Percentiles rank a stretch among this genome's conserved stretches.
phyloP scores from a whole-genome alignment of 2,113 vertebrate genomes.

The Tylochromis polylepis region DNA sequence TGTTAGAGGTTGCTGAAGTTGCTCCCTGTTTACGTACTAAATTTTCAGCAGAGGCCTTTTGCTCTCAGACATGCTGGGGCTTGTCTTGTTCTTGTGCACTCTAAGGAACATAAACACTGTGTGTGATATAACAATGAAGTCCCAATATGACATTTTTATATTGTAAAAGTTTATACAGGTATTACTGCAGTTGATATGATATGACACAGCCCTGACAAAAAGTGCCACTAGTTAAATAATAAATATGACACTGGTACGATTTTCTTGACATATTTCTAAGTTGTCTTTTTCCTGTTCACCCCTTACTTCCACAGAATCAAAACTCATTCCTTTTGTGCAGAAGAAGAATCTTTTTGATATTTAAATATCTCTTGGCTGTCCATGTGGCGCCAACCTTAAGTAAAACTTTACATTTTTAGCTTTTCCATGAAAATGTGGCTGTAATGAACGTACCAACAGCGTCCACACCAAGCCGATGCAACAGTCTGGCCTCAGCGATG shows the following conservation, averaged over 20 bases:
- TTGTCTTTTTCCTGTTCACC: background rate
- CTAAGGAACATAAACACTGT: background rate
- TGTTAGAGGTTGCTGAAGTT: too few species aligned
- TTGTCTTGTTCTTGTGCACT: background rate
- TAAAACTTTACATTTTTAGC: background rate
- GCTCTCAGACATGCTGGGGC: background rate
- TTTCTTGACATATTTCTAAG: background rate
- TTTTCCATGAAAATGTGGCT: background rate
- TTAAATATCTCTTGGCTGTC: background rate
- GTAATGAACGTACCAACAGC: slow-evolving; percentile 69
- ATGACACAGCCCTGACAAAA: background rate
- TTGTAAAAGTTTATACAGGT: background rate
- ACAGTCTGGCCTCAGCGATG: slow-evolving; percentile 73
- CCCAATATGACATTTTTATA: background rate
- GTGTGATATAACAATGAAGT: background rate
- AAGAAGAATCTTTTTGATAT: background rate
- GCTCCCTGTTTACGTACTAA: too few species aligned
- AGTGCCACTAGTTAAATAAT: background rate
- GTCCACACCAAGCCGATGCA: slow-evolving; percentile 76
- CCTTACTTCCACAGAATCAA: background rate
- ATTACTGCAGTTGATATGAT: background rate
- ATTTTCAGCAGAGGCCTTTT: too few species aligned
- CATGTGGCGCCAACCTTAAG: rapidly evolving
- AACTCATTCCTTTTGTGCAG: background rate
- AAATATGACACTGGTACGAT: background rate